Evolutionary conservation across 2,113 vertebrate genomes (phyloP).

Genomic region (Steatornis caripensis): DNA sequence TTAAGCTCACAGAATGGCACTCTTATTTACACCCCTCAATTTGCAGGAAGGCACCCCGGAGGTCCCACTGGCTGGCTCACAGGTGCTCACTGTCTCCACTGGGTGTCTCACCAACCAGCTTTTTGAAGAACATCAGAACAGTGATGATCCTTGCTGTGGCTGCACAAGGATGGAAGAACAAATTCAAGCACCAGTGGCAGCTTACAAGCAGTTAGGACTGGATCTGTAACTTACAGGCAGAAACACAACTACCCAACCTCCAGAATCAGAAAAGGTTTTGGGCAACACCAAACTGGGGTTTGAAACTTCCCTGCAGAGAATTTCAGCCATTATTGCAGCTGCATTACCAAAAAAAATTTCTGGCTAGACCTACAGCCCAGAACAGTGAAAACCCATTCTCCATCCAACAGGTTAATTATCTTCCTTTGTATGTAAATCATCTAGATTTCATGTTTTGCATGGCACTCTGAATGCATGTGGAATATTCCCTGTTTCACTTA

Average conservation of each 20-base stretch:
- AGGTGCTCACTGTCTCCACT: constrained; percentile 20
- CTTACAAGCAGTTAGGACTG: not conserved
- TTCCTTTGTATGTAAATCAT: not conserved
- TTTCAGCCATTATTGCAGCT: not conserved
- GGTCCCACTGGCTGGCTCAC: not conserved
- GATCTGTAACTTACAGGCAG: not conserved
- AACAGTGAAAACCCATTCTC: not conserved
- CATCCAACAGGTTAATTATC: not conserved
- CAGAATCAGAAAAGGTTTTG: not conserved
- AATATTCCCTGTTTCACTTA: not conserved
- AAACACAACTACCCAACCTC: not conserved
- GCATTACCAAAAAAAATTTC: not conserved
- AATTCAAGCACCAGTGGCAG: not conserved
- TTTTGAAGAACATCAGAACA: not conserved
- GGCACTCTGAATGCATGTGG: not conserved
- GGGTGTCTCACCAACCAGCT: constrained; percentile 64
- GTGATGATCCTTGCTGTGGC: not conserved
- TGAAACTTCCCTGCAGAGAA: not conserved
- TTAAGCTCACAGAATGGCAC: not conserved
- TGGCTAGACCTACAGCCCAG: not conserved
- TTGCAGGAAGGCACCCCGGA: not conserved
- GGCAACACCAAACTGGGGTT: not conserved
- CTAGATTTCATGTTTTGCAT: not conserved
- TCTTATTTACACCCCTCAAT: not conserved
- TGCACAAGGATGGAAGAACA: not conserved